Conservation (phyloP, 2,113 vertebrate genomes). For the Pygoscelis adeliae region DNA sequence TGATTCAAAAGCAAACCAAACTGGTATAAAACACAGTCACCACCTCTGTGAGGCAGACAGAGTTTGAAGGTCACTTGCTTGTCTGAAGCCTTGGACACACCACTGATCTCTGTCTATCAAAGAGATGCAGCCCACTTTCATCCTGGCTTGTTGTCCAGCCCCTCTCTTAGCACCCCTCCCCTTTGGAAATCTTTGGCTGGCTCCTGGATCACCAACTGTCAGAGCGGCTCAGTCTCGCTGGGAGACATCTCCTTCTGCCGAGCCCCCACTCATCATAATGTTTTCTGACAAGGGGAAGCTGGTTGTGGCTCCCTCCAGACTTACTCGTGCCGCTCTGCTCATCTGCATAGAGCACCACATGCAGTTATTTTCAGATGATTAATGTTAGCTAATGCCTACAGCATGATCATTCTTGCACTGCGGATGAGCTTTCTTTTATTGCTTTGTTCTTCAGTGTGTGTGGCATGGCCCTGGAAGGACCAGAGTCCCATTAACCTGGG, state of each 20-base stretch:
- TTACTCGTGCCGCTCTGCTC: fast-evolving
- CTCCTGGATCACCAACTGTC: neutral
- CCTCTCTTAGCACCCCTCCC: neutral
- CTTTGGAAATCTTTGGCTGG: neutral
- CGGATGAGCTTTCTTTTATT: neutral
- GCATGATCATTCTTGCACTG: neutral
- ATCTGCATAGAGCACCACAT: neutral
- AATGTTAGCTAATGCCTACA: neutral
- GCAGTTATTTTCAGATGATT: neutral
- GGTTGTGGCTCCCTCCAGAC: neutral
- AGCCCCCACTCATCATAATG: neutral
- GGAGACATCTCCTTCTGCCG: neutral
- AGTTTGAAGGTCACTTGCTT: neutral
- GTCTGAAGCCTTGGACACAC: neutral
- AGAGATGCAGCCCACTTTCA: neutral
- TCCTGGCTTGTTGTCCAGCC: neutral
- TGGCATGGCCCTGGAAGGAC: neutral
- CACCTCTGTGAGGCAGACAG: fast-evolving
- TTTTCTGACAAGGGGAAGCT: neutral
- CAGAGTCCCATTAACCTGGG: neutral
- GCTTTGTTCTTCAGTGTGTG: neutral
- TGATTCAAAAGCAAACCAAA: neutral
- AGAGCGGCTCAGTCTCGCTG: fast-evolving
- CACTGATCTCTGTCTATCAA: neutral
- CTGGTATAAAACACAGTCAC: neutral